Evolutionary conservation across 1,140 invertebrate species (phyloP), one percentile per base, ranked within the genome.

Genomic region (Bombus balteatus): DNA sequence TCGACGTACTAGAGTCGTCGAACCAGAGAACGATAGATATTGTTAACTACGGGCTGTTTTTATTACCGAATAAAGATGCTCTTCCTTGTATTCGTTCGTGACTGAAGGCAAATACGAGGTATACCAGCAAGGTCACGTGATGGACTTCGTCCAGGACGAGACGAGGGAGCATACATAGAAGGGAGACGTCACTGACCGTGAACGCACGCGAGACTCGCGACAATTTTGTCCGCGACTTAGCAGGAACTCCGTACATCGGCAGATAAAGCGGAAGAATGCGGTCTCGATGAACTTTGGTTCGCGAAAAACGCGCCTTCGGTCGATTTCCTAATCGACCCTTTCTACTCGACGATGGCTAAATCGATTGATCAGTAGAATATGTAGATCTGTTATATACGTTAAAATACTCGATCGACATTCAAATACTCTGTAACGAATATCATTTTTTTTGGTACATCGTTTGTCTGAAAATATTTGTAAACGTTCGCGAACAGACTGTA

Each of bases 181-280:
- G 62, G 78, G 59, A 87, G 85, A 89, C 90, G 90, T 91, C 88
- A 91, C 89, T 91, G 87, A 91, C 89, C 89, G 89, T 86, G 73
- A 73, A 83, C 81, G 83, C 89, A 83, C 81, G 83, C 80, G 89
- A 83, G 82, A 83, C 89, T 86, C 89, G 88, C 83, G 89, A 90
- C 80, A 88, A 88, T 90, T 90, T 90, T 68, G 75, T 85, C 75
- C 66, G 65, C 78, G 79, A 83, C 79, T 65, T 70, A 70, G 73
- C 62, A 57, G 73, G 62, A 62, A 72, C 80, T 80, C 68, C 87
- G 66, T 71, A 59, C 82, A 82, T 79, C 83, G 88, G 83, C 83
- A 70, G 77, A 85, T 83, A 77, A 77, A 78, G 65, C 74, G 81
- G 74, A 83, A 78, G 83, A 85, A 85, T 80, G 83, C 83, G 18